Evolutionary conservation across 2,113 vertebrate genomes (phyloP).

Genomic region (Eulemur rufifrons): DNA sequence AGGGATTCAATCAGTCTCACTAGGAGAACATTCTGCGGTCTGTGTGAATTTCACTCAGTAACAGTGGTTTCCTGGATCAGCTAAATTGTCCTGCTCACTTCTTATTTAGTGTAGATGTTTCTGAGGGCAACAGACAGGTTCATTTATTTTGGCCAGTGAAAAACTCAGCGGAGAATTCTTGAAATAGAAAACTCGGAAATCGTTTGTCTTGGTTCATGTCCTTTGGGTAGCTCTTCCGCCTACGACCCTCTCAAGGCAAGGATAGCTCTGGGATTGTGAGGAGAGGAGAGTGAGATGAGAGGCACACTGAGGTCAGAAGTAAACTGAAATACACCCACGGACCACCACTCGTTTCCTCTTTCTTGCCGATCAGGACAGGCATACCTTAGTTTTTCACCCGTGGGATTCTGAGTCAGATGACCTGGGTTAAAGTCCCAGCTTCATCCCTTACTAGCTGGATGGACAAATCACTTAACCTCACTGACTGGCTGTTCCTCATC

Average conservation of each 20-base stretch:
- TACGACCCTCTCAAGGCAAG: neutral
- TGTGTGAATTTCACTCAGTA: neutral
- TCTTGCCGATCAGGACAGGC: neutral
- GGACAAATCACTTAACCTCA: neutral
- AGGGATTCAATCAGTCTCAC: neutral
- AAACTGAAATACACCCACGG: neutral
- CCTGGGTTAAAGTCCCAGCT: neutral
- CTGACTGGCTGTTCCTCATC: neutral
- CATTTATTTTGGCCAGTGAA: neutral
- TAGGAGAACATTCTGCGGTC: neutral
- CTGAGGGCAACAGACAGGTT: neutral
- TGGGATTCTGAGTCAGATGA: neutral
- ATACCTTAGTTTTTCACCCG: neutral
- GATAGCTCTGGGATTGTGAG: neutral
- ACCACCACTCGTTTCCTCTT: neutral
- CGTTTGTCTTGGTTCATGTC: neutral
- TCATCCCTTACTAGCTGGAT: neutral
- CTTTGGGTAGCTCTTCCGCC: neutral
- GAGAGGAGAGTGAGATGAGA: neutral
- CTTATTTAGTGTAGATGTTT: neutral
- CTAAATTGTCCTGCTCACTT: neutral
- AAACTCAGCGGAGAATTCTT: neutral
- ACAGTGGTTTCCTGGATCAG: neutral
- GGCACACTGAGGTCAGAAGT: neutral
- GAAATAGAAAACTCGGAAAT: neutral